Evolutionary conservation across 2,797 vertebrate species (phyloP).

Genomic region (Trichosurus vulpecula): DNA sequence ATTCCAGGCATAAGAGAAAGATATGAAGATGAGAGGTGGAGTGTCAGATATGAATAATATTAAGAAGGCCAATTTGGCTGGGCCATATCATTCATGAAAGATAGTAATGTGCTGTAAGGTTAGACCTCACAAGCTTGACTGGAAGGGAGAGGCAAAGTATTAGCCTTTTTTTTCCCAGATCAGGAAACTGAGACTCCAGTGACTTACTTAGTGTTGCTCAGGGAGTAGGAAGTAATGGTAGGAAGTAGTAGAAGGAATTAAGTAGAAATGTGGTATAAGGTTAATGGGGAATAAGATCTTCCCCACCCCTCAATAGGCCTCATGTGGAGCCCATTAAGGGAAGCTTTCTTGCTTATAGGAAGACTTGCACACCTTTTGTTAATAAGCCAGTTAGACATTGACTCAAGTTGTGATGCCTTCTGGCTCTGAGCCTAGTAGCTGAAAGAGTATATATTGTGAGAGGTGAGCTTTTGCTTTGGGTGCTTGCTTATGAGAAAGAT

Average conservation of each 20-base stretch:
- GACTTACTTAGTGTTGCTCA: neutral
- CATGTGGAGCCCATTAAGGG: too few relatives aligned
- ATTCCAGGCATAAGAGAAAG: neutral
- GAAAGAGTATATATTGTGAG: too few relatives aligned
- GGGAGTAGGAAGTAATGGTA: neutral
- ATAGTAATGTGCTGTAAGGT: neutral
- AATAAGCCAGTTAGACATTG: too few relatives aligned
- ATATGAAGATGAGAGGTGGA: neutral
- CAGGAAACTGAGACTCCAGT: neutral
- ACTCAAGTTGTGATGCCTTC: too few relatives aligned
- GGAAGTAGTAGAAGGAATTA: neutral
- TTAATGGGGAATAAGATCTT: too few relatives aligned
- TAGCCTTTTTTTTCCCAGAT: neutral
- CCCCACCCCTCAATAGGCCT: too few relatives aligned
- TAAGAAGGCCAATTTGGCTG: neutral
- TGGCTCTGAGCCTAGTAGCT: too few relatives aligned
- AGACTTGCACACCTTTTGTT: too few relatives aligned
- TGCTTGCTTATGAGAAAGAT: too few relatives aligned
- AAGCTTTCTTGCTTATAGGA: too few relatives aligned
- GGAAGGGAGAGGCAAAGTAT: neutral
- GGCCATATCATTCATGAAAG: neutral
- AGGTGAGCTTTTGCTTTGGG: too few relatives aligned
- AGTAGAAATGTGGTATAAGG: neutral
- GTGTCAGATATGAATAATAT: neutral
- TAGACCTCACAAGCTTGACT: neutral